Conservation (phyloP, 1,140 invertebrate species). For the Aphelinus certus region DNA sequence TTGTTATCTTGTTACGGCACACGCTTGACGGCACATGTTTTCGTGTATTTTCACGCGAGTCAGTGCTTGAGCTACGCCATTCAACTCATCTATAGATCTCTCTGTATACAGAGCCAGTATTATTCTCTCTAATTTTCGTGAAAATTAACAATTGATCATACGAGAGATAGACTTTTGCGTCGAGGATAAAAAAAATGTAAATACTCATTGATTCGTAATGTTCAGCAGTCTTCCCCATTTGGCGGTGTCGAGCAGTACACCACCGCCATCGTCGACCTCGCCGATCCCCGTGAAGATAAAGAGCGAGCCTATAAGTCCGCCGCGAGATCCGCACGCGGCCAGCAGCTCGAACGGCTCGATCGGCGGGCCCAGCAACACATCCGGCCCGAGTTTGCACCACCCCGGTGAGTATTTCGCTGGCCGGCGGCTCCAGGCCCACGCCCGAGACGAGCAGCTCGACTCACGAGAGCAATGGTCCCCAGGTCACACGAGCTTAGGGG, state of each 20-base stretch:
- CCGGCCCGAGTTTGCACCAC: constrained; percentile 38
- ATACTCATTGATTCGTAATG: constrained; percentile 15
- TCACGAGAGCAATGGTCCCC: no score
- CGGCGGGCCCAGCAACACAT: constrained; percentile 49
- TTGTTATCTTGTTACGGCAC: not conserved
- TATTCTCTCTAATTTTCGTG: no score
- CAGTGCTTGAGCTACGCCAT: no score
- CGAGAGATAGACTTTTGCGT: no score
- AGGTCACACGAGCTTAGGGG: constrained; percentile 55
- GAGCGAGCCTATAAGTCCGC: constrained; percentile 93
- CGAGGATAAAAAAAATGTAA: not conserved
- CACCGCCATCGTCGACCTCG: constrained; percentile 78
- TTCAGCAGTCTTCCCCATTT: constrained; percentile 79
- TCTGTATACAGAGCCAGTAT: no score
- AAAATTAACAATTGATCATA: no score
- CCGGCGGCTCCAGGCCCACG: not conserved
- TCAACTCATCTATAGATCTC: no score
- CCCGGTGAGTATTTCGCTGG: constrained; percentile 7
- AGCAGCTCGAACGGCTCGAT: constrained; percentile 51
- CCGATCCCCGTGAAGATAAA: constrained; percentile 91
- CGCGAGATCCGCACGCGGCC: constrained; percentile 70
- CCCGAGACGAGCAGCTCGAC: no score
- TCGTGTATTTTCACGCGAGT: no score
- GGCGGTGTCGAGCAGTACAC: constrained; percentile 84
- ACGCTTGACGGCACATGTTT: no score